These are phyloP conservation scores for Xestia sexstrigata DNA, from an alignment of 2,888 invertebrate species.

Conservation along the genomic window DNA sequence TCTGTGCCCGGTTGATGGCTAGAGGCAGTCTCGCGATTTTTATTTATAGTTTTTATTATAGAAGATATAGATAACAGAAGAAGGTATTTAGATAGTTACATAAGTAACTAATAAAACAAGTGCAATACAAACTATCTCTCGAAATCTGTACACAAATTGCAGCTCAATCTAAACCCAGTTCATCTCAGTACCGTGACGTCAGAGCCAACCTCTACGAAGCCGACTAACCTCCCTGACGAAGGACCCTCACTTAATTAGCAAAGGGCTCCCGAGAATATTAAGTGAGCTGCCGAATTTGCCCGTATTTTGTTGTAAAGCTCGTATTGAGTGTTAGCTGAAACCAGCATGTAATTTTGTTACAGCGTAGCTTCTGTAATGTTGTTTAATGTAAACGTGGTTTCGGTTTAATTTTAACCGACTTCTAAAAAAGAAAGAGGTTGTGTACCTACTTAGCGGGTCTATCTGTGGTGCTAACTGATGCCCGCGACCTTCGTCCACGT, in stretches of 20 bases:
- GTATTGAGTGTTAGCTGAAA: conserved; percentile 12
- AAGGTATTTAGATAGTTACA: too few species aligned
- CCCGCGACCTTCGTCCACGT: too few species aligned
- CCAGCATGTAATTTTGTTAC: not conserved
- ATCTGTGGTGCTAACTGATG: too few species aligned
- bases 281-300: conserved; percentile 20
- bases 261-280: conserved; percentile 40
- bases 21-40: too few species aligned
- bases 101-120: not conserved
- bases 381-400: not conserved
- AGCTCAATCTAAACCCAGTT: not conserved
- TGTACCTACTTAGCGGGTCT: not conserved
- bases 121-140: not conserved
- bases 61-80: too few species aligned
- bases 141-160: not conserved
- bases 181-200: conserved; percentile 24
- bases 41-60: too few species aligned
- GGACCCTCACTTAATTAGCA: conserved; percentile 54
- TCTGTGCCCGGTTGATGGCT: not conserved
- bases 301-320: conserved; percentile 27
- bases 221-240: conserved; percentile 15
- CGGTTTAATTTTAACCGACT: not conserved
- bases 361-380: not conserved
- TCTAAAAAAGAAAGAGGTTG: not conserved
- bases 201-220: conserved; percentile 5